Evolutionary conservation across 2,113 vertebrate species (phyloP), one percentile per base, ranked within the genome.

Genomic region (human (Homo sapiens)): DNA sequence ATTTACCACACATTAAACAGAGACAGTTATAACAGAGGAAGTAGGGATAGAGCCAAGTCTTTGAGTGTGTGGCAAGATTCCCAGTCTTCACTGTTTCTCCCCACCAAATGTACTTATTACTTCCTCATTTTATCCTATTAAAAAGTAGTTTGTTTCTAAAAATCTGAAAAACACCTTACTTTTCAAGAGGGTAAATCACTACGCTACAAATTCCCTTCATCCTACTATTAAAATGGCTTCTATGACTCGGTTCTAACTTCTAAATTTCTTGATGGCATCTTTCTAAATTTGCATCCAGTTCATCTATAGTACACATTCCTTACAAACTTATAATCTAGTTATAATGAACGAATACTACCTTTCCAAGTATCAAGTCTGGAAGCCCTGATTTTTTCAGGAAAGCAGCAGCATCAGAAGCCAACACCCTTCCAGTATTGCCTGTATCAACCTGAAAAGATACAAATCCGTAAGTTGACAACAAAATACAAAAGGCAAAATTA

Each of bases 371-470:
- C 96, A 99, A 98, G 98, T 99, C 99, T 82, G 99, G 99, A 98
- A 99, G 98, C 22, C 99, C 99, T 59, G 99, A 99, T 98, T 98
- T 99, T 98, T 99, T 99, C 97, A 99, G 98, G 98, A 99, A 99
- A 89, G 99, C 97, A 97, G 99, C 99, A 88, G 99, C 99, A 98
- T 99, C 99, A 84, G 99, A 99, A 94, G 99, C 99, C 94, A 99
- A 98, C 48, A 99, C 99, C 89, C 99, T 99, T 97, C 99, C 99
- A 96, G 99, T 99, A 97, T 99, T 99, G 89, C 99, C 96, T 27
- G 99, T 98, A 98, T 99, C 99, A 96, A 99, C 99, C 99, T 99
- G 97, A 97, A 96, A 97, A 93, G 89, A 88, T 17, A 83, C 4
- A 98, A 96, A 96, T 64, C 38, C 27, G 5, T 93, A 89, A 96